Percentiles rank a stretch among this genome's conserved stretches.
Evolutionary conservation across 2,113 vertebrate species (phyloP).

Genomic region (Monopterus albus): DNA sequence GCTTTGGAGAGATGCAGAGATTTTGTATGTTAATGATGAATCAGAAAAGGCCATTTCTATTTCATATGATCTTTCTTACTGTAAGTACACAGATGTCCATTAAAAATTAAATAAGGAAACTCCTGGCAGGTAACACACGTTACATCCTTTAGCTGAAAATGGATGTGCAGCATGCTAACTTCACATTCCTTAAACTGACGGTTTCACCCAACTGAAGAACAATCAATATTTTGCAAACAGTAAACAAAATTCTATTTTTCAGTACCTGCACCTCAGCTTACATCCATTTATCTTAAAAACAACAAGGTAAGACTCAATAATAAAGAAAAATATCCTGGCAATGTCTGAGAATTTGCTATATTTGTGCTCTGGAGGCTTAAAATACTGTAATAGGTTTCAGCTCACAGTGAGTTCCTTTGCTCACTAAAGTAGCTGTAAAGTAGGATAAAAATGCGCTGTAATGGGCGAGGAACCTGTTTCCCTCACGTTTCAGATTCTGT

Average conservation of each 20-base stretch:
- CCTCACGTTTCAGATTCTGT: conserved; percentile 66
- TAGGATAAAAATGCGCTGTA: not conserved
- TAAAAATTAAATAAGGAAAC: no score
- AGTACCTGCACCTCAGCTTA: not conserved
- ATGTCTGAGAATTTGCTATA: not conserved
- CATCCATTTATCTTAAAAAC: not conserved
- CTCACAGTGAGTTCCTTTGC: not conserved
- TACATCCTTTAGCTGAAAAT: not conserved
- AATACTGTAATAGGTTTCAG: no score
- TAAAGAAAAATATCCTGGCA: not conserved
- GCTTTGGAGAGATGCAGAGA: not conserved
- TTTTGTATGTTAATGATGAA: not conserved
- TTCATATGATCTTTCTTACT: not conserved
- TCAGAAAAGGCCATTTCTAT: not conserved
- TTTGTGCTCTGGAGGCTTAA: no score
- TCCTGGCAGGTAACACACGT: not conserved
- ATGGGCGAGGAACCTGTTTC: conserved; percentile 62
- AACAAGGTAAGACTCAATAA: not conserved
- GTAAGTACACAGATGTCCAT: no score
- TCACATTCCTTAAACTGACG: no score
- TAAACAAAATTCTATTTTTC: not conserved
- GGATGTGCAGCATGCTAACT: no score
- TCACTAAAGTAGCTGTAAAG: not conserved
- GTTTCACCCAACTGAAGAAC: not conserved
- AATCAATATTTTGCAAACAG: not conserved